These are phyloP conservation scores for Parauchenoglanis punctatus DNA, from an alignment of 2,797 vertebrate genomes.

Conservation along the genomic window DNA sequence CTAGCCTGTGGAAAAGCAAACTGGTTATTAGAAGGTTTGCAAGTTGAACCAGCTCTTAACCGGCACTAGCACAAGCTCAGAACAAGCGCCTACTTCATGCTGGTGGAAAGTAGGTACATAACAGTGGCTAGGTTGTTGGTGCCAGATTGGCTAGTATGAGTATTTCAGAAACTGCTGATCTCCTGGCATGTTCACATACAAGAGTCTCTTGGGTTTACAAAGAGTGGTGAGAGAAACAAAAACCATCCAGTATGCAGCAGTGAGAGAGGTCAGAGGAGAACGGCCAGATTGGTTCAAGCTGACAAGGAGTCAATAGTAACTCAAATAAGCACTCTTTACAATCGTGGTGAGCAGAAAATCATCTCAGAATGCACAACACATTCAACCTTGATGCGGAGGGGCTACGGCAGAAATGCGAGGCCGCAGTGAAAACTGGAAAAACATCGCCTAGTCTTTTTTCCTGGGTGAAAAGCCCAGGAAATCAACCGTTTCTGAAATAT, in stretches of 20 bases:
- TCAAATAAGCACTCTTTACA: background rate
- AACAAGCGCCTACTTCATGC: no score
- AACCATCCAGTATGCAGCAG: background rate
- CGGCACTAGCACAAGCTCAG: no score
- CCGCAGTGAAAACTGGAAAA: background rate
- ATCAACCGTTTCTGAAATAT: background rate
- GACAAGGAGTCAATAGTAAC: background rate
- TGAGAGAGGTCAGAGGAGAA: background rate
- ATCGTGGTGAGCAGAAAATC: background rate
- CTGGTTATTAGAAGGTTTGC: no score
- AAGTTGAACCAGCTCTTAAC: no score
- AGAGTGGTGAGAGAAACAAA: background rate
- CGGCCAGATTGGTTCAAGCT: background rate
- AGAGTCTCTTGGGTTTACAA: background rate
- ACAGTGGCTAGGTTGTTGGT: background rate
- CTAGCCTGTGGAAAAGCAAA: no score
- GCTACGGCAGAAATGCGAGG: background rate
- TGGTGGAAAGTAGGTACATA: no score
- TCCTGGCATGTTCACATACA: background rate
- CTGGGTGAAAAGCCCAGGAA: background rate
- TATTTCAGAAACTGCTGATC: background rate
- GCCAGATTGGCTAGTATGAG: background rate
- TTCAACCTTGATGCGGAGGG: background rate
- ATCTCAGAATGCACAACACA: background rate
- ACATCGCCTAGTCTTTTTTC: background rate